Evolutionary conservation across 2,113 vertebrate species (phyloP), one percentile per base, ranked within the genome.

Genomic region (Rhinoderma darwinii): DNA sequence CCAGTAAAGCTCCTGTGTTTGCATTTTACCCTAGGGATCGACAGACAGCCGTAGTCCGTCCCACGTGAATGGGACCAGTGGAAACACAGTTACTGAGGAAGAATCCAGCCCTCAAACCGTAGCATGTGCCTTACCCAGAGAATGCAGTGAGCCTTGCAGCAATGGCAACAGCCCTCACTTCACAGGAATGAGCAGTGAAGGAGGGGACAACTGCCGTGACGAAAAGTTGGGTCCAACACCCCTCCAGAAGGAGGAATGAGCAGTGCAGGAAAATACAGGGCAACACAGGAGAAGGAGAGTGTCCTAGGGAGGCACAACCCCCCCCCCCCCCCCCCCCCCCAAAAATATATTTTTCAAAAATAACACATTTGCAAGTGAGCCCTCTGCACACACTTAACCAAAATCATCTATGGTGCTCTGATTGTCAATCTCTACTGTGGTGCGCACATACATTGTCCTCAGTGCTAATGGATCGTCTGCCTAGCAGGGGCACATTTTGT

Each of bases 101-200:
- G 90, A 95, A 76, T 78, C 84, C 63, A 88, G 72, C 79, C 88
- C 93, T 92, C 94, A 92, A 91, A 91, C 93, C 91, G 89, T 94
- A 95, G 94, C 96, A 94, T 96, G 96, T 96, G 96, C 96, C 96
- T 97, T 98, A 93, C 72, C 89, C 88, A 92, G 90, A 92, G 93
- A 93, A 18, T 82, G 86, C 90, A 89, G 81, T 66, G 90, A 86
- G 73, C 4, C 86, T 39, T 97, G 94, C 95, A 96, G 92, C 95
- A 95, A 95, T 90, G 84, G 74, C 94, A 94, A 94, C 91, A 88
- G 89, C 80, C 78, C 73, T 61, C 91, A 89, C 89, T 90, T 92
- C 63, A 82, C 90, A 1, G 32, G 70, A 77, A 91, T 90, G 88
- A 95, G 92, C 91, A 82, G 51, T 6, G 94, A 92, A 80, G 95